These are phyloP conservation scores for Emydura subglobosa DNA, from an alignment of 2,113 vertebrate species.

Conservation along the genomic window DNA sequence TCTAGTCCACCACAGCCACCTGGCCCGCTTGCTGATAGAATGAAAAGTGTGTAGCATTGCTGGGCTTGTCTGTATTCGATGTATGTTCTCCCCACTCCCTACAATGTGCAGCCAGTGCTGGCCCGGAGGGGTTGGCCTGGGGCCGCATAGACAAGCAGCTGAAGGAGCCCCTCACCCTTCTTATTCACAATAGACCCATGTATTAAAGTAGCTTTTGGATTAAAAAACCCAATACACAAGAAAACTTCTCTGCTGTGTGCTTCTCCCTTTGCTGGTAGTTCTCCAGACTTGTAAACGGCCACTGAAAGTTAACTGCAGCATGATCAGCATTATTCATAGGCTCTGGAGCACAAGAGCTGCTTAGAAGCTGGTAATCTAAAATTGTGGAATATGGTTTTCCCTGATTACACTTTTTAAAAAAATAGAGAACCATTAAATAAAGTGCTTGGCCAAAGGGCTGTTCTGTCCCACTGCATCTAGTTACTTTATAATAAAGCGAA, in stretches of 20 bases:
- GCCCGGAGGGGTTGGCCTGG: not conserved
- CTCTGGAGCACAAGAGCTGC: not conserved
- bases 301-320: not conserved
- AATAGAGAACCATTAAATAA: not conserved
- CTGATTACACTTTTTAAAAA: not conserved
- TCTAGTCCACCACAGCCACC: not conserved
- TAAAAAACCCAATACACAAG: not conserved
- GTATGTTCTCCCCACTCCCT: not conserved
- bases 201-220: conserved; percentile 85
- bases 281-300: not conserved
- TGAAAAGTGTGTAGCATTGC: conserved; percentile 25
- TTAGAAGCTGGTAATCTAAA: not conserved
- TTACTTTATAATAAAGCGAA: not conserved
- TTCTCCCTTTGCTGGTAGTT: not conserved
- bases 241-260: not conserved
- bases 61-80: conserved; percentile 23
- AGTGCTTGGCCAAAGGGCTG: not conserved
- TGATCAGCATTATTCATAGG: not conserved
- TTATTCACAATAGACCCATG: conserved; percentile 73
- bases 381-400: not conserved
- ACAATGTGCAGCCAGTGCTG: not conserved
- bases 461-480: not conserved
- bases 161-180: conserved; percentile 63
- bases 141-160: not conserved
- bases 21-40: conserved; percentile 1